Conservation (phyloP, 35 echinoderm and acorn worm genomes). For the Strongylocentrotus purpuratus region DNA sequence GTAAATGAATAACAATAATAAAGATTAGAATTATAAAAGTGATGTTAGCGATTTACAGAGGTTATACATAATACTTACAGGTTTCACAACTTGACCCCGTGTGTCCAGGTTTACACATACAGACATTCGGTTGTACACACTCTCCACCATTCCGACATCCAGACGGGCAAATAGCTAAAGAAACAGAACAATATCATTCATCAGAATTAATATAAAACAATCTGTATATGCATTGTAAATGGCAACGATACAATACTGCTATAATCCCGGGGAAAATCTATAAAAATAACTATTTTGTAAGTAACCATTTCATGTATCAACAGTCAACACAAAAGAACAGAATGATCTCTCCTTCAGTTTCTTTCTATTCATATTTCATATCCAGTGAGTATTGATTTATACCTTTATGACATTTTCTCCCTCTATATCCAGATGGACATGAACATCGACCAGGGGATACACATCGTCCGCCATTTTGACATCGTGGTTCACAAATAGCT, state of each 20-base stretch:
- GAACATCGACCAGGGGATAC: conserved; percentile 84
- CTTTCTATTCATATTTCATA: too few species aligned
- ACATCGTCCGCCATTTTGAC: conserved; percentile 88
- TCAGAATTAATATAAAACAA: not conserved
- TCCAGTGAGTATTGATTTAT: not conserved
- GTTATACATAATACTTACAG: conserved; percentile 65
- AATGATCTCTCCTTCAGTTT: too few species aligned
- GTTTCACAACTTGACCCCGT: conserved; percentile 80
- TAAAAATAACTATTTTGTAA: too few species aligned
- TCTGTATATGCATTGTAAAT: not conserved
- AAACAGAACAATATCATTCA: not conserved
- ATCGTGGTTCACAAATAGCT: conserved; percentile 85
- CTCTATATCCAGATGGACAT: conserved; percentile 93
- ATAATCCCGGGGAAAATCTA: too few species aligned
- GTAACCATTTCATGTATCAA: too few species aligned
- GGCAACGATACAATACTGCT: too few species aligned
- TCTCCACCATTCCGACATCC: conserved; percentile 91
- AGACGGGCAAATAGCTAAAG: conserved; percentile 83
- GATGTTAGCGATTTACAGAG: too few species aligned
- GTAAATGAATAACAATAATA: too few species aligned
- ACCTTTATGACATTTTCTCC: conserved; percentile 92
- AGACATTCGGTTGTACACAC: conserved; percentile 87
- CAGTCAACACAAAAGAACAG: too few species aligned
- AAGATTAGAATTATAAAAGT: too few species aligned
- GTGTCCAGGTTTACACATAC: conserved; percentile 77